Evolutionary conservation across 2,888 invertebrate genomes (phyloP), one percentile per base, ranked within the genome.

Genomic region (Autographa gamma): DNA sequence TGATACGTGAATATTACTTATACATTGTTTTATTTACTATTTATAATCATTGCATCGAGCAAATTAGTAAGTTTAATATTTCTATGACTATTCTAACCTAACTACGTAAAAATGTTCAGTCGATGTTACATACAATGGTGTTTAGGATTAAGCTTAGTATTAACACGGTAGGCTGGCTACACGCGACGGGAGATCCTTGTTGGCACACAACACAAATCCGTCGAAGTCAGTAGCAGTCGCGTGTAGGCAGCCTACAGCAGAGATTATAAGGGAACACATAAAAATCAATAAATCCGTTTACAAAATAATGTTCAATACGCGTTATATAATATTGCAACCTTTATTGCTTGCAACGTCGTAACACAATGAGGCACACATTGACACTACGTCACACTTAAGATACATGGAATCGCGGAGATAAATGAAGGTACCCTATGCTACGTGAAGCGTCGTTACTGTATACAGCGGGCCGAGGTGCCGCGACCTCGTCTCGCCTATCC

Each of bases 81-180:
- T 87, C 89, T 92, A 90, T 82, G 66, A 76, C 89, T 91, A 84
- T 74, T 81, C 90, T 93, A 94, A 86, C 90, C 91, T 94, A 94
- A 73, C 92, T 95, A 95, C 90, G 90, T 94, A 94, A 93, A 95
- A 94, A 94, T 93, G 93, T 94, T 95, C 95, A 95, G 95, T 95
- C 95, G 90, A 95, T 94, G 93, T 95, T 94, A 94, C 93, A 94
- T 94, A 94, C 93, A 93, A 93, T 94, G 94, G 92, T 94, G 92
- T 94, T 91, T 90, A 92, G 90, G 89, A 88, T 84, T 91, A 91
- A 91, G 90, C 89, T 90, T 89, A 91, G 66, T 77, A 85, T 85
- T 81, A 85, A 67, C 64, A 71, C 41, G 41, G 34, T 79, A 84
- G 86, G 80, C 83, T 78, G 84, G 80, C 78, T 63, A 60, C 73